Percentiles rank a stretch among this genome's conserved stretches.
Evolutionary conservation across 1,140 invertebrate species (phyloP).

Genomic region (Apis dorsata): DNA sequence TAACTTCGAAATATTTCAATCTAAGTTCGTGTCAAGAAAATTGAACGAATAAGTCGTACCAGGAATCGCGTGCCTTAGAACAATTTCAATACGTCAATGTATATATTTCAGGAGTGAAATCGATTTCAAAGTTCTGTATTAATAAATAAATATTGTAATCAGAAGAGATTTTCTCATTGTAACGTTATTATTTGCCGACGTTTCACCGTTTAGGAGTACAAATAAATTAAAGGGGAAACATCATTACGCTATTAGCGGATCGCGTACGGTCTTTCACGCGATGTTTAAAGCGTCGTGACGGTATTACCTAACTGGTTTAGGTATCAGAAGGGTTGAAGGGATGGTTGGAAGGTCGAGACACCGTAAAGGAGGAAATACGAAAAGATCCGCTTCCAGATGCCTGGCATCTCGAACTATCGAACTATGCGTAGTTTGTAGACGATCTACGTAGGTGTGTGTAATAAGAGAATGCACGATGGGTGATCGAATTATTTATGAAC

Average conservation of each 20-base stretch:
- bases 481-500: too few species aligned
- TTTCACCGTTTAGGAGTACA: neutral
- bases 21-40: too few species aligned
- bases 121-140: slow-evolving; percentile 5
- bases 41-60: too few species aligned
- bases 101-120: neutral
- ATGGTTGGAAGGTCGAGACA: slow-evolving; percentile 43
- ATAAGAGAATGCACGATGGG: neutral
- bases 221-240: slow-evolving; percentile 56
- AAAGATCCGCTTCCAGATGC: slow-evolving; percentile 43
- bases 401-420: neutral
- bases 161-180: neutral
- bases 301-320: slow-evolving; percentile 54
- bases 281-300: slow-evolving; percentile 37
- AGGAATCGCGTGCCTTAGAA: too few species aligned
- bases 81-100: too few species aligned
- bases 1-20: too few species aligned
- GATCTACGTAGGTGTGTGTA: slow-evolving; percentile 5
- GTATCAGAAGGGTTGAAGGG: slow-evolving; percentile 42
- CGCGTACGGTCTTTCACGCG: slow-evolving; percentile 33
- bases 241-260: slow-evolving; percentile 52
- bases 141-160: too few species aligned
- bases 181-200: slow-evolving; percentile 21
- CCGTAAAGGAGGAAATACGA: slow-evolving; percentile 56
- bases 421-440: neutral